Evolutionary conservation across 1,140 invertebrate species (phyloP).

Genomic region (Euschistus heros): DNA sequence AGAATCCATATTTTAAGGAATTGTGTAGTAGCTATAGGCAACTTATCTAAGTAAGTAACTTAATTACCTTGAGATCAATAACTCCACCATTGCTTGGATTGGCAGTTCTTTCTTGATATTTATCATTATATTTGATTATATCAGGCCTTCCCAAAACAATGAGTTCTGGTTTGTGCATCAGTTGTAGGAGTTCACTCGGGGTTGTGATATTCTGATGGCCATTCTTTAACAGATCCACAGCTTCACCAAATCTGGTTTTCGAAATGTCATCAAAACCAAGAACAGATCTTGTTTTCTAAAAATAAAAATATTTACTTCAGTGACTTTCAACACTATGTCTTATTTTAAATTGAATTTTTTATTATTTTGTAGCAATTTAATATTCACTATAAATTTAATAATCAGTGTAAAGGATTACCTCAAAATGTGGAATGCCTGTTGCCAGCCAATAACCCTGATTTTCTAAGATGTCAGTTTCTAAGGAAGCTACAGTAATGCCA

Average conservation of each 20-base stretch:
- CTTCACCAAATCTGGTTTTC: neutral
- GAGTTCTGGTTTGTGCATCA: neutral
- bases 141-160: neutral
- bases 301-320: constrained; percentile 19
- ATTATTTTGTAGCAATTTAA: neutral
- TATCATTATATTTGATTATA: constrained; percentile 1
- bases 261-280: constrained; percentile 5
- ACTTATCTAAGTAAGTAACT: neutral
- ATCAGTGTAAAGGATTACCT: constrained; percentile 35
- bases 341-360: neutral
- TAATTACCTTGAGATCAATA: constrained; percentile 29
- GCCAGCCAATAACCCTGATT: constrained; percentile 62
- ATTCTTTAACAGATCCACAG: neutral
- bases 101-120: constrained; percentile 4
- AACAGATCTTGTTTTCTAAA: constrained; percentile 16
- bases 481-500: constrained; percentile 48
- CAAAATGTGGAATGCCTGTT: constrained; percentile 68
- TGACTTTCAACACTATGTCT: neutral
- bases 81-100: constrained; percentile 21
- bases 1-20: neutral
- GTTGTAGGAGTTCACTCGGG: neutral
- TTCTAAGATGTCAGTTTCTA: constrained; percentile 56
- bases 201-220: constrained; percentile 2
- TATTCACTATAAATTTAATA: neutral
- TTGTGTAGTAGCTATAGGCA: neutral